A percentile compares a stretch with the other conserved stretches of the same genome.
Conservation (phyloP, 1,140 invertebrate species). For the Rhizoglyphus robini region DNA sequence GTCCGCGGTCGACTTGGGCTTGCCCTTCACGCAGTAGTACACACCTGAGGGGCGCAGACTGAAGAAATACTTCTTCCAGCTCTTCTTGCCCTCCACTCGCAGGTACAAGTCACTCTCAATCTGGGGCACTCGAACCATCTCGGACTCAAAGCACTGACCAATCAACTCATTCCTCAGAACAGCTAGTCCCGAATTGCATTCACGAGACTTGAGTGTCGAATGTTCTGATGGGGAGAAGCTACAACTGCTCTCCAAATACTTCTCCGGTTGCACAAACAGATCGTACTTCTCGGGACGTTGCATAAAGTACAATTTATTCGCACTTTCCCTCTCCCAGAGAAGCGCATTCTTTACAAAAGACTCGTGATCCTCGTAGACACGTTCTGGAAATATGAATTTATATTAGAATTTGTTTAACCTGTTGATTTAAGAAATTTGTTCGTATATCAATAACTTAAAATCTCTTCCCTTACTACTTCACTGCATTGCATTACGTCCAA, state of each 20-base stretch:
- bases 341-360: slow-evolving; percentile 87
- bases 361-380: slow-evolving; percentile 92
- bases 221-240: no score
- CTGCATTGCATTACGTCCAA: no score
- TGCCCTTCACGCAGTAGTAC: slow-evolving; percentile 89
- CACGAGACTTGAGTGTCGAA: neutral
- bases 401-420: no score
- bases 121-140: slow-evolving; percentile 46
- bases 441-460: no score
- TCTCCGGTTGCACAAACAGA: slow-evolving; percentile 71
- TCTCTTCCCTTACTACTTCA: no score
- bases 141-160: neutral
- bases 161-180: neutral
- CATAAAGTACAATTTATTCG: slow-evolving; percentile 89
- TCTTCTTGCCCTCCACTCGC: slow-evolving; percentile 91
- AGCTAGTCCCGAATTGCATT: neutral
- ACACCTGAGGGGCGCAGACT: slow-evolving; percentile 75
- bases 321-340: slow-evolving; percentile 87
- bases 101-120: slow-evolving; percentile 85
- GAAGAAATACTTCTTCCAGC: slow-evolving; percentile 95
- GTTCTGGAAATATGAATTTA: slow-evolving; percentile 46
- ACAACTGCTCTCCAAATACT: no score
- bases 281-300: slow-evolving; percentile 74
- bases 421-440: no score
- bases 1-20: slow-evolving; percentile 64